Conservation (phyloP, 2,888 invertebrate species). For the Gibbula magus region DNA sequence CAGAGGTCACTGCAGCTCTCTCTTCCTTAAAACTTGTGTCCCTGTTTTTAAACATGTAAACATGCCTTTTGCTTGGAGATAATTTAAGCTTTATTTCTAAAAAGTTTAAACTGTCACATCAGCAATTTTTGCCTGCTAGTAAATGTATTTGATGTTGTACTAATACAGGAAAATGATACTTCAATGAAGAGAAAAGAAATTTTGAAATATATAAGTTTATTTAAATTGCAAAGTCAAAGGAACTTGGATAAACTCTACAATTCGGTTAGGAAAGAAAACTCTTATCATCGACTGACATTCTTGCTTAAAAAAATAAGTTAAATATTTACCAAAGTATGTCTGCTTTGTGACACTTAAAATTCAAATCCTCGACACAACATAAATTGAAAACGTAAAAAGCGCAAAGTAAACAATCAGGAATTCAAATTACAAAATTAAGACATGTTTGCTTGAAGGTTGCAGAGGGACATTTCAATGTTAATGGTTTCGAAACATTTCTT, state of each 20-base stretch:
- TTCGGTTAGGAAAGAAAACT: too few relatives aligned
- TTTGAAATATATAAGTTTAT: too few relatives aligned
- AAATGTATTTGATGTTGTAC: too few relatives aligned
- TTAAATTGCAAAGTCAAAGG: too few relatives aligned
- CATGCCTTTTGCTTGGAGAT: neutral
- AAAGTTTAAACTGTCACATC: neutral
- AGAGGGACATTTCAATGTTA: neutral
- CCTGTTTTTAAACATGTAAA: neutral
- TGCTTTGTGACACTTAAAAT: neutral
- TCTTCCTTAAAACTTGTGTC: neutral
- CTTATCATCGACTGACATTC: too few relatives aligned
- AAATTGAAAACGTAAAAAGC: neutral
- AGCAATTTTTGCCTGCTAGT: too few relatives aligned
- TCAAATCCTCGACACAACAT: neutral
- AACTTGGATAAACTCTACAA: too few relatives aligned
- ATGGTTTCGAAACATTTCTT: conserved; percentile 8
- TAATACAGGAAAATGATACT: too few relatives aligned
- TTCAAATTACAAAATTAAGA: neutral
- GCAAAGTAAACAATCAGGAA: neutral
- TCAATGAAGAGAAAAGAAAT: too few relatives aligned
- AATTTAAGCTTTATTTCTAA: neutral
- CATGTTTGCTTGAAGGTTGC: neutral
- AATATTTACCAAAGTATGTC: too few relatives aligned
- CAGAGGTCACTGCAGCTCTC: neutral
- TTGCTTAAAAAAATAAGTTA: too few relatives aligned